Percentiles rank a stretch among this genome's conserved stretches.
Evolutionary conservation across 2,888 invertebrate genomes (phyloP).

Genomic region (Synanthedon andrenaeformis): DNA sequence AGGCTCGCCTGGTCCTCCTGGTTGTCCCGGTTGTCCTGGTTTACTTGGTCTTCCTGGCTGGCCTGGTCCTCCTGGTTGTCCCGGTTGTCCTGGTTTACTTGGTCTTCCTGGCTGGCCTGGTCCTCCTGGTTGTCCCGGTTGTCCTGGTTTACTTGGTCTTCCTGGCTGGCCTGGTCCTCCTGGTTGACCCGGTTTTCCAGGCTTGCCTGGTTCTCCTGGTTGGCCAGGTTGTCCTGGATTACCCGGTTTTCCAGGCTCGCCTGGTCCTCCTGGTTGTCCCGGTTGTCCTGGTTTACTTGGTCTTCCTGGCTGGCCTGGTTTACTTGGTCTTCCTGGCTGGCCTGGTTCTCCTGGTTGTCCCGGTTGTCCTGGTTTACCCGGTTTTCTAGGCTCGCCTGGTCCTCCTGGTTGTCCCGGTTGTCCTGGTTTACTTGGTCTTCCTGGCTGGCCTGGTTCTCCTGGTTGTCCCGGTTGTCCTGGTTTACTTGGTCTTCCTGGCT

Average conservation of each 20-base stretch:
- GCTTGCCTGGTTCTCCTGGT: background rate
- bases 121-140: background rate
- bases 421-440: background rate
- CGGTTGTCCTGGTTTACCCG: background rate
- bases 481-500: background rate
- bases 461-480: background rate
- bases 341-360: background rate
- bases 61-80: background rate
- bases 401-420: background rate
- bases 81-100: background rate
- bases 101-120: background rate
- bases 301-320: background rate
- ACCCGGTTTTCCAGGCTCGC: background rate
- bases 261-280: background rate
- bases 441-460: background rate
- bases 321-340: background rate
- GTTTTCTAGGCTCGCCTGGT: background rate
- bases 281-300: background rate
- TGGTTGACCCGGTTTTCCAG: background rate
- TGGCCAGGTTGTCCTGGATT: background rate
- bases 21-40: background rate
- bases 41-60: background rate
- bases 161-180: background rate
- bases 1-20: background rate
- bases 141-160: background rate